phyloP scores from a whole-genome alignment of 1,140 invertebrate species.

The Diprion similis region DNA sequence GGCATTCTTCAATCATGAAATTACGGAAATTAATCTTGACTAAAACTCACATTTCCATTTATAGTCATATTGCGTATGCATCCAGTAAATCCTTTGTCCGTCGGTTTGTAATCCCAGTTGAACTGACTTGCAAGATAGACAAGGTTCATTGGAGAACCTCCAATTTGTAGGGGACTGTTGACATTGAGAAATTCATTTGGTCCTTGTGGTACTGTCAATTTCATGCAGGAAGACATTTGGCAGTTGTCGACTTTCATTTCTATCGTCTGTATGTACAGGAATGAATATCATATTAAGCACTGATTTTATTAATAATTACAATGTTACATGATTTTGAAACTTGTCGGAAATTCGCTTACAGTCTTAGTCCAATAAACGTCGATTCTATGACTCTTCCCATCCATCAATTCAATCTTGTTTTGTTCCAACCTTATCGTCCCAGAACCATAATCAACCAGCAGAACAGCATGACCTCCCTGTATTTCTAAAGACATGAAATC shows the following conservation, averaged over 20 bases:
- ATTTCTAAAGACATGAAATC: conserved; percentile 95
- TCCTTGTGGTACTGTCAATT: conserved; percentile 71
- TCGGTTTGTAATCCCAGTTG: conserved; percentile 72
- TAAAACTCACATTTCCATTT: conserved; percentile 69
- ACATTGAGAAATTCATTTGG: conserved; percentile 84
- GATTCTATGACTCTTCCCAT: conserved; percentile 82
- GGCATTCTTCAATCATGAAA: conserved; percentile 3
- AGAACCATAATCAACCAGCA: conserved; percentile 90
- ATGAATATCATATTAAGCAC: conserved; percentile 23
- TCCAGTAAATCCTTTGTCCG: conserved; percentile 74
- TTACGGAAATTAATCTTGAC: too few species aligned
- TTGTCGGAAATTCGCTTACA: conserved; percentile 46
- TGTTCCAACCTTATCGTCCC: conserved; percentile 78
- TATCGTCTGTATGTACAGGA: conserved; percentile 60
- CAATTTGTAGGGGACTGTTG: conserved; percentile 87
- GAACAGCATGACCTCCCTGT: conserved; percentile 80
- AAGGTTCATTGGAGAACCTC: conserved; percentile 76
- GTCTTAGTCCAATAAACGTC: conserved; percentile 78
- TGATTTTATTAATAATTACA: conserved; percentile 26
- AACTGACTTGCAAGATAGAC: conserved; percentile 64
- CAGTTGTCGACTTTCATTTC: conserved; percentile 83
- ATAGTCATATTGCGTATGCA: conserved; percentile 88
- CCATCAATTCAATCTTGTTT: conserved; percentile 75
- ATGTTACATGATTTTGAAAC: not conserved
- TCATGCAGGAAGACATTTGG: conserved; percentile 74